A percentile compares a stretch with the other conserved stretches of the same genome.
These are phyloP conservation scores for Bicyclus anynana DNA, from an alignment of 1,140 invertebrate species.

Conservation along the genomic window DNA sequence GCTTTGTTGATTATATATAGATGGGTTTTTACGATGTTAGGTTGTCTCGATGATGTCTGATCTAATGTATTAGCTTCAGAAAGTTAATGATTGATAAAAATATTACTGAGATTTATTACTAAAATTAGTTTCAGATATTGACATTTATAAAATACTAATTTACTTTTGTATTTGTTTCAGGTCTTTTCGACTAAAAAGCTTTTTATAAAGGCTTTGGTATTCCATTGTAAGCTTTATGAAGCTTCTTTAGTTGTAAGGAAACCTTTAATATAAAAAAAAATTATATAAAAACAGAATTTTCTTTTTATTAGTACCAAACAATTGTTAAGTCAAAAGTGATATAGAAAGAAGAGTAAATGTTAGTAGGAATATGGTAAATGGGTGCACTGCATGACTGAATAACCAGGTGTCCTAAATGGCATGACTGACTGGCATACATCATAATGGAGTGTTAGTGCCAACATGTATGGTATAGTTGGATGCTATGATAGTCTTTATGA, in stretches of 20 bases:
- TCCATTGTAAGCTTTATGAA: slow-evolving; percentile 68
- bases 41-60: slow-evolving; percentile 42
- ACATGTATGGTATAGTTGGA: too few species aligned
- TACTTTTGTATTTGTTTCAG: slow-evolving; percentile 75
- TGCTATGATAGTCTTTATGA: too few species aligned
- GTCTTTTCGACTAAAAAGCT: slow-evolving; percentile 86
- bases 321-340: too few species aligned
- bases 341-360: too few species aligned
- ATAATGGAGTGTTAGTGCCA: too few species aligned
- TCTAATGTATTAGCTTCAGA: slow-evolving; percentile 79
- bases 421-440: too few species aligned
- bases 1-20: too few species aligned
- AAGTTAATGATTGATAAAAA: slow-evolving; percentile 57
- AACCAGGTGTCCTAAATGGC: too few species aligned
- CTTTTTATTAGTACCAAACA: slow-evolving; percentile 23
- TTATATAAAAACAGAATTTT: slow-evolving; percentile 29
- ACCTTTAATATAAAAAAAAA: slow-evolving; percentile 58
- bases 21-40: neutral
- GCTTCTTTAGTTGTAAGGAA: slow-evolving; percentile 69
- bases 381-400: too few species aligned
- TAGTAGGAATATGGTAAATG: too few species aligned
- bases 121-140: neutral
- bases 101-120: slow-evolving; percentile 9
- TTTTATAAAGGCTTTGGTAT: slow-evolving; percentile 60
- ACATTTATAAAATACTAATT: slow-evolving; percentile 3